Evolutionary conservation across 2,113 vertebrate genomes (phyloP), one percentile per base, ranked within the genome.

Genomic region (Engystomops pustulosus): DNA sequence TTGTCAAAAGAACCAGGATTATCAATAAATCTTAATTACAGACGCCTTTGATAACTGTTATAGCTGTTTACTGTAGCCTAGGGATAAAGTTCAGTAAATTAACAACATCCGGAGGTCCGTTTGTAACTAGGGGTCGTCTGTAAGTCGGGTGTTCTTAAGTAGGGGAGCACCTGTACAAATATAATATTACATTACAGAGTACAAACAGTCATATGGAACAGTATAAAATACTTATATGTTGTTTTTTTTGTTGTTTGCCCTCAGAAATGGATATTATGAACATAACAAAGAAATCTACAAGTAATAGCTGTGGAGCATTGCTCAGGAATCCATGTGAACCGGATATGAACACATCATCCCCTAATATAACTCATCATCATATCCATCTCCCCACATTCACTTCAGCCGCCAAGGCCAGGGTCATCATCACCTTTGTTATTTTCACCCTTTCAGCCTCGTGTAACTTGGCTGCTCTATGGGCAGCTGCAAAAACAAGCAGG

Each of bases 341-440:
- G 86, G 86, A 38, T 45, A 49, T 12, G 44, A 85, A 79, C 25
- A 30, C 41, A 10, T 69, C 68, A 20, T 25, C 2, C 0, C 25
- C 44, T 0, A 62, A 84, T 78, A 1, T 12, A 0, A 5, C 17
- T 0, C 83, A 78, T 72, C 69, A 81, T 76, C 47, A 79, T 9
- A 88, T 88, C 67, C 91, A 53, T 83, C 91, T 97, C 81, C 96
- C 95, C 85, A 95, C 94, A 14, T 96, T 97, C 90, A 94, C 95
- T n/a, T 89, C 92, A 0, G 95, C 95, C 0, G 95, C 96, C 72
- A 94, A 95, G 90, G 93, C 89, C 51, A 87, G 95, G 0, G 95
- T 97, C 20, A 92, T 91, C 25, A 87, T 95, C 87, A 96, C 96
- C 65, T 94, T 96, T 10, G 69, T 87, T 1, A 90, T 96, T 36